These are phyloP conservation scores for Montipora cactus DNA, from an alignment of 64 coral and sea anemone species.

Conservation along the genomic window DNA sequence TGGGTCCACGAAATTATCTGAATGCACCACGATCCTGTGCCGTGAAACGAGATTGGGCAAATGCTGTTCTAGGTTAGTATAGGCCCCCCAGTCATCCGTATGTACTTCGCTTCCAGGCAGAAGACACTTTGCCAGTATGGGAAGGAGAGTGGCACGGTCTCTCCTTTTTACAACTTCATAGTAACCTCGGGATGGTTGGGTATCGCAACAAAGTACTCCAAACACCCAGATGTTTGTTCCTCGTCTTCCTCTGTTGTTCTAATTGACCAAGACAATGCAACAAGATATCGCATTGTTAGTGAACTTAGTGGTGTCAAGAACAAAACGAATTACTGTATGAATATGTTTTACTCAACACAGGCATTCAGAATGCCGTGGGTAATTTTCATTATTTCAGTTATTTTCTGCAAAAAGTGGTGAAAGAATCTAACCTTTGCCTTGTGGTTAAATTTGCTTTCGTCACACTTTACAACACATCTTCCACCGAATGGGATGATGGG, in stretches of 20 bases:
- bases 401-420: neutral
- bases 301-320: neutral
- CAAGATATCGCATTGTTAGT: neutral
- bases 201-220: neutral
- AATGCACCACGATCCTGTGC: no score
- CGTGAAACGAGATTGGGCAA: no score
- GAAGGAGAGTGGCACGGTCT: no score
- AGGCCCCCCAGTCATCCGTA: no score
- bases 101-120: no score
- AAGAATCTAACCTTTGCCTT: constrained; percentile 25
- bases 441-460: neutral
- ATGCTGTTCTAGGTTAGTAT: no score
- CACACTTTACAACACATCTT: neutral
- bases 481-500: neutral
- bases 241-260: constrained; percentile 58
- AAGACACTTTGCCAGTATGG: no score
- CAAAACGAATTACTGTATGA: neutral
- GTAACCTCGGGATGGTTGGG: no score
- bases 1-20: no score
- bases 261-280: neutral
- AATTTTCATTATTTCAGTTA: no score
- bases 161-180: no score
- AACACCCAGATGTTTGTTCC: constrained; percentile 39
- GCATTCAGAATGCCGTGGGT: neutral
- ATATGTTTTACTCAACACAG: neutral